phyloP scores from a whole-genome alignment of 2,888 invertebrate genomes.

The Tricholauxania praeusta region DNA sequence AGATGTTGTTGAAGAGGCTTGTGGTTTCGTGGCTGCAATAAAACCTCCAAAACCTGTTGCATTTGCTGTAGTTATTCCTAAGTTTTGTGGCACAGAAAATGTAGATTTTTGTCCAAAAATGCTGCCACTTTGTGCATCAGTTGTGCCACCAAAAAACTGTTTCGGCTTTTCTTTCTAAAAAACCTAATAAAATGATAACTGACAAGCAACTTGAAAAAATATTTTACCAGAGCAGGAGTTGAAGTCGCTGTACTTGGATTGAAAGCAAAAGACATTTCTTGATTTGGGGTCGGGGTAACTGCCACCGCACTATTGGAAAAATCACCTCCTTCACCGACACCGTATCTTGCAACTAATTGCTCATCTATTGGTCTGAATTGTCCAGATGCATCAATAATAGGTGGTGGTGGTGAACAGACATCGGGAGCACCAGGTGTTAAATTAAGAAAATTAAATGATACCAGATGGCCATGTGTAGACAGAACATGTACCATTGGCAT shows the following conservation, averaged over 20 bases:
- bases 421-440: slow-evolving; percentile 71
- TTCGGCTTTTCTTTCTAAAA: slow-evolving; percentile 54
- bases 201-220: neutral
- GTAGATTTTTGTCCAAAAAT: slow-evolving; percentile 24
- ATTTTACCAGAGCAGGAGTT: slow-evolving; percentile 58
- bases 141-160: slow-evolving; percentile 40
- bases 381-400: slow-evolving; percentile 64
- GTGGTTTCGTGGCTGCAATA: neutral
- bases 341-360: slow-evolving; percentile 26
- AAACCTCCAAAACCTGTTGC: slow-evolving; percentile 28
- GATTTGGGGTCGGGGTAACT: neutral
- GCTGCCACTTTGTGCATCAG: slow-evolving; percentile 15
- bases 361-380: slow-evolving; percentile 55
- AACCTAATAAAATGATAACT: slow-evolving; percentile 10
- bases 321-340: neutral
- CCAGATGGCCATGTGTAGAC: slow-evolving; percentile 81
- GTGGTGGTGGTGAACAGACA: slow-evolving; percentile 75
- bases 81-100: slow-evolving; percentile 41
- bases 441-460: slow-evolving; percentile 83
- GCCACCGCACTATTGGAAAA: slow-evolving; percentile 9
- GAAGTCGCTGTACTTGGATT: slow-evolving; percentile 57
- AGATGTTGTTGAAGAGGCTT: slow-evolving; percentile 2
- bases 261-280: slow-evolving; percentile 55
- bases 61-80: slow-evolving; percentile 35
- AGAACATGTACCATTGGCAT: slow-evolving; percentile 85